Base-by-base conservation (phyloP, 1,140 invertebrate species). In the Heterodera carotae region DNA sequence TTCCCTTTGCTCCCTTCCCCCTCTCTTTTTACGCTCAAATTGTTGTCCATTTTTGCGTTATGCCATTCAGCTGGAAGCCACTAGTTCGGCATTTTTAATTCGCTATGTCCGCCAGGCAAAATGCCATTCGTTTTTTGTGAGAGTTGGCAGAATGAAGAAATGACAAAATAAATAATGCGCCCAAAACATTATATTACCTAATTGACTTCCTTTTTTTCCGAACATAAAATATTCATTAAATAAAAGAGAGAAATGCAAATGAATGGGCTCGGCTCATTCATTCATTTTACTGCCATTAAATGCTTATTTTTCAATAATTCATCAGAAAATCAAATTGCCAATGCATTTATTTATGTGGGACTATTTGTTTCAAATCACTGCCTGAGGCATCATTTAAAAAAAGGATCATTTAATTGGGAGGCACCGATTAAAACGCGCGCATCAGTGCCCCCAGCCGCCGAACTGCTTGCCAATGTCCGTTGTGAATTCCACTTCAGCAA, bases 11-110 rank as follows among this genome's bases (percentile, higher is more conserved):
- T 12, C 39, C 39, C 2, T 2, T 12, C 36, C 48, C 18, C 10
- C 12, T 18, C 15, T 53, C 48, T 53, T 18, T 53, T 53, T 53
- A 53, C 48, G 48, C 48, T 53, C 48, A 53, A 53, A 53, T 53
- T 53, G 48, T 53, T 53, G 48, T 22, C 48, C 48, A 4, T 53
- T 53, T 53, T 53, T 53, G 48, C 48, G 48, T 53, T 53, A 53
- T 53, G 48, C 48, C 48, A 53, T 53, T 53, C 48, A 53, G 48
- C 48, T 53, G 48, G 48, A 53, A 53, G 48, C 48, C 48, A 53
- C 15, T 53, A 53, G 48, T 53, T 53, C 22, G 48, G 48, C 48
- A 53, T 53, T 53, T 53, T 53, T 53, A 53, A 53, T 53, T 53
- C 48, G 48, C 48, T 53, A 18, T 53, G 48, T 53, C 48, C 48